phyloP scores from a whole-genome alignment of 2,797 vertebrate species.

The Chelmon rostratus region DNA sequence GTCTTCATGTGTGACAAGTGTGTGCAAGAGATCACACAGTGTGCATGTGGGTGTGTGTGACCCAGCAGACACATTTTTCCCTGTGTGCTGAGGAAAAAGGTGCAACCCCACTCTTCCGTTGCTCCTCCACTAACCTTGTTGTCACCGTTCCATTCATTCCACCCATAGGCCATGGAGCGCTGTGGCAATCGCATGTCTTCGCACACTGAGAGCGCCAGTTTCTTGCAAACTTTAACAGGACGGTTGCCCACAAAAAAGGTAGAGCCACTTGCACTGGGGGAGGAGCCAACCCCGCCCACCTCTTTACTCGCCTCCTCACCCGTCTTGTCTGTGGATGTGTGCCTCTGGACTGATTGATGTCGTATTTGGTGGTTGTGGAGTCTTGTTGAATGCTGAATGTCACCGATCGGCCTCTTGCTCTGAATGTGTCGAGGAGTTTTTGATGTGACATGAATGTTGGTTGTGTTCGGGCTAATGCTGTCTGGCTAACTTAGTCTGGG shows the following conservation, averaged over 20 bases:
- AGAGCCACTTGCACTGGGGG: slow-evolving; percentile 89
- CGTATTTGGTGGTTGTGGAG: slow-evolving; percentile 84
- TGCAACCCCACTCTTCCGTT: slow-evolving; percentile 78
- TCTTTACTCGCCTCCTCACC: slow-evolving; percentile 70
- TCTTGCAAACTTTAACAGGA: slow-evolving; percentile 99
- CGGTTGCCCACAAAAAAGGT: slow-evolving; percentile 99
- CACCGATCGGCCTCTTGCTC: slow-evolving; percentile 72
- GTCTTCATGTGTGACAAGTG: slow-evolving; percentile 64
- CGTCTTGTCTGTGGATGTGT: slow-evolving; percentile 83
- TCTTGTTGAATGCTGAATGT: slow-evolving; percentile 82
- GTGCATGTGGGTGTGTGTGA: slow-evolving; percentile 38
- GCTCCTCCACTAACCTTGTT: slow-evolving; percentile 92
- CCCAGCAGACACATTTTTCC: slow-evolving; percentile 61
- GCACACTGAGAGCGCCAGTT: slow-evolving; percentile 99
- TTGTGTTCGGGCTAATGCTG: slow-evolving; percentile 61
- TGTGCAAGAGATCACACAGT: slow-evolving; percentile 52
- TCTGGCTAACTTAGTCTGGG: slow-evolving; percentile 54
- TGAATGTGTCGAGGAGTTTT: slow-evolving; percentile 67
- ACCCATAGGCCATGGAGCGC: slow-evolving; percentile 99
- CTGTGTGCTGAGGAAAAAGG: slow-evolving; percentile 70
- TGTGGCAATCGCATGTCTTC: slow-evolving; percentile 99
- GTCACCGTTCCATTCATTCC: slow-evolving; percentile 97
- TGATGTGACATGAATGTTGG: slow-evolving; percentile 61
- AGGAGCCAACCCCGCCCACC: slow-evolving; percentile 78
- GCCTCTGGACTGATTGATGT: slow-evolving; percentile 79